These are phyloP conservation scores for Drosophila koepferae DNA, from an alignment of 2,888 invertebrate genomes.

Conservation along the genomic window DNA sequence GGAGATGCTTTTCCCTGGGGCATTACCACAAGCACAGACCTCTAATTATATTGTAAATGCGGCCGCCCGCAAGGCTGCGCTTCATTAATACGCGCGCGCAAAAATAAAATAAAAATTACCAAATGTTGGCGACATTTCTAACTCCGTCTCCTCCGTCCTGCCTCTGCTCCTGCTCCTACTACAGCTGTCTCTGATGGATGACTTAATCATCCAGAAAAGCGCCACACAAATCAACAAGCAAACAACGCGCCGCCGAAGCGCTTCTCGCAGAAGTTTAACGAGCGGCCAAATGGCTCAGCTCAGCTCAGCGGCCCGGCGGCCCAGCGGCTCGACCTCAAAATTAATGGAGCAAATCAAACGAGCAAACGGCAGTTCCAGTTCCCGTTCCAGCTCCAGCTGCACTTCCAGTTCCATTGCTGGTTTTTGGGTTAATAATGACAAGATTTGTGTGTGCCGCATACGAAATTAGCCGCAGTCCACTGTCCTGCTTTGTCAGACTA, in stretches of 20 bases:
- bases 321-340: constrained; percentile 49
- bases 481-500: constrained; percentile 42
- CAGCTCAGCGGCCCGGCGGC: background rate
- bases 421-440: constrained; percentile 72
- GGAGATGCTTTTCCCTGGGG: constrained; percentile 16
- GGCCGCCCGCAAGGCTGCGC: constrained; percentile 59
- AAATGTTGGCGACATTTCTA: constrained; percentile 4
- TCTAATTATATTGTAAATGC: constrained; percentile 62
- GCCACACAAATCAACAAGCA: constrained; percentile 72
- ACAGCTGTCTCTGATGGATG: constrained; percentile 62
- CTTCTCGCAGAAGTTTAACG: constrained; percentile 69
- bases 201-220: constrained; percentile 80
- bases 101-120: background rate
- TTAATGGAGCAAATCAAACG: constrained; percentile 76
- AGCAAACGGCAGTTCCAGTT: constrained; percentile 42
- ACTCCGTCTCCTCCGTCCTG: background rate
- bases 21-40: constrained; percentile 27
- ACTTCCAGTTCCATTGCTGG: constrained; percentile 10
- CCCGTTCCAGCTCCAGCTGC: constrained; percentile 15
- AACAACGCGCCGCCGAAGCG: constrained; percentile 44
- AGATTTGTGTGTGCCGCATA: constrained; percentile 77
- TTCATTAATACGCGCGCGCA: constrained; percentile 62
- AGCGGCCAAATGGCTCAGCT: constrained; percentile 30
- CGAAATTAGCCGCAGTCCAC: constrained; percentile 62
- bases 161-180: background rate